Conservation (phyloP, 2,113 vertebrate genomes). For the Tragelaphus imberbis region DNA sequence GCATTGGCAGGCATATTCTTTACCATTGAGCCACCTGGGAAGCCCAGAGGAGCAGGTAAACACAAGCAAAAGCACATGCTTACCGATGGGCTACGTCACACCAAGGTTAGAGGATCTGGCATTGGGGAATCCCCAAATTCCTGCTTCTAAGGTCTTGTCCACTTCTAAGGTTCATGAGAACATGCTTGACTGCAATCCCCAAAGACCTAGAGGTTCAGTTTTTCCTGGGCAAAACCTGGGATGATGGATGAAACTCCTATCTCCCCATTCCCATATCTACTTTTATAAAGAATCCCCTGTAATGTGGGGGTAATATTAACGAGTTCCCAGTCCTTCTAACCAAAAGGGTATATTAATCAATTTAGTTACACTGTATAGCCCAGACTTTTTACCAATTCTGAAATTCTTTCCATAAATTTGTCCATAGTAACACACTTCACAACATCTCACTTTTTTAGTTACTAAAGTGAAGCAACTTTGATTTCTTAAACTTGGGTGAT, state of each 20-base stretch:
- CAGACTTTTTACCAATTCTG: background rate
- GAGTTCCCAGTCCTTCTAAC: background rate
- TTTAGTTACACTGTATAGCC: background rate
- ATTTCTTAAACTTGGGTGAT: background rate
- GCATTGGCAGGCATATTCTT: background rate
- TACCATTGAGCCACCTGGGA: background rate
- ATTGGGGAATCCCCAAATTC: background rate
- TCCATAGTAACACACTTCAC: background rate
- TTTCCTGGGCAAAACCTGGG: background rate
- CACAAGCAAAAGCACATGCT: background rate
- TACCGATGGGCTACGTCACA: background rate
- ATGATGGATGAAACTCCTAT: background rate
- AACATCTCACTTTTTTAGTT: background rate
- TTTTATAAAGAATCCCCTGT: background rate
- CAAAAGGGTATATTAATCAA: background rate
- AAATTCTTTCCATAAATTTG: slow-evolving; percentile 22
- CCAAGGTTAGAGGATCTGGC: background rate
- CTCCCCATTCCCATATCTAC: background rate
- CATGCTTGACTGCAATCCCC: background rate
- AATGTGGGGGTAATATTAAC: background rate
- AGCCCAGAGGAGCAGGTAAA: background rate
- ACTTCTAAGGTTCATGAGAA: background rate
- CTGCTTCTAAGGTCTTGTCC: background rate
- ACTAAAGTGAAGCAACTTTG: background rate
- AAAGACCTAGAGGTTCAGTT: background rate